These are phyloP conservation scores for Platorchestia sp. DNA, from an alignment of 1,140 invertebrate species.

Conservation along the genomic window DNA sequence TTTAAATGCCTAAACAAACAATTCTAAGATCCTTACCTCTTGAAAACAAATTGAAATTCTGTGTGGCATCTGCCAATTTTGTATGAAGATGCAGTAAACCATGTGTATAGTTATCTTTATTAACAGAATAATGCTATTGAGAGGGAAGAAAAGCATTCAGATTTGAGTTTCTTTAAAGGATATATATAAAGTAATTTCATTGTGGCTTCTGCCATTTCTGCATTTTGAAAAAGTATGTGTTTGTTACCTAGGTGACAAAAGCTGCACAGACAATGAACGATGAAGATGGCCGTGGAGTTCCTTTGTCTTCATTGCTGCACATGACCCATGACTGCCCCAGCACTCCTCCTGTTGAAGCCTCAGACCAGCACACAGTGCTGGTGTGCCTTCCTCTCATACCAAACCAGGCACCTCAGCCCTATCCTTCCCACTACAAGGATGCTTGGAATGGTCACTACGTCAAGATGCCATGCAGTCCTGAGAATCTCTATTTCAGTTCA, in stretches of 20 bases:
- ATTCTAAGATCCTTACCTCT: neutral
- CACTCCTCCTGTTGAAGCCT: neutral
- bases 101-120: too few species aligned
- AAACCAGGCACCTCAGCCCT: neutral
- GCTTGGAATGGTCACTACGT: neutral
- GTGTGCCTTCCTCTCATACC: neutral
- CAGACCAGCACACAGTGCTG: conserved; percentile 5
- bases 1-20: neutral
- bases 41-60: too few species aligned
- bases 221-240: neutral
- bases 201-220: too few species aligned
- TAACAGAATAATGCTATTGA: too few species aligned
- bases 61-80: too few species aligned
- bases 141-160: too few species aligned
- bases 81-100: too few species aligned
- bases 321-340: neutral
- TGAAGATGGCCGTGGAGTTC: neutral
- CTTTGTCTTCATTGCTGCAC: neutral
- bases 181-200: too few species aligned
- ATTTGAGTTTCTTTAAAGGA: too few species aligned
- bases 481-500: conserved; percentile 14
- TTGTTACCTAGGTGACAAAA: neutral
- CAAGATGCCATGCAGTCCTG: conserved; percentile 42
- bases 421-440: neutral
- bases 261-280: neutral